Percentiles rank a stretch among this genome's conserved stretches.
Conservation (phyloP, 2,888 invertebrate species). For the Dynastes hyllus region DNA sequence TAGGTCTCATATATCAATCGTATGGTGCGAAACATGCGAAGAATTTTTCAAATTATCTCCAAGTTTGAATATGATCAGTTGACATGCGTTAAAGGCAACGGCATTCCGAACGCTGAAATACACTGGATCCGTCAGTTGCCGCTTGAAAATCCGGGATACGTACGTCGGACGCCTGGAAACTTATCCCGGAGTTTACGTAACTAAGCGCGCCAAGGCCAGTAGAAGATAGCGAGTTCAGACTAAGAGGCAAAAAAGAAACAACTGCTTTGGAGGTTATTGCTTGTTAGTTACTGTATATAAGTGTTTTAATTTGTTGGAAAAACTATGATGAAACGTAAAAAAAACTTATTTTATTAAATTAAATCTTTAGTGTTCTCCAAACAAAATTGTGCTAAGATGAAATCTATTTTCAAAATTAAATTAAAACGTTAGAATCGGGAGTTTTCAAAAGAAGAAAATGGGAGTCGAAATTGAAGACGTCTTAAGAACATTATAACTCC, state of each 20-base stretch:
- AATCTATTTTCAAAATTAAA: background rate
- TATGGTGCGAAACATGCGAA: background rate
- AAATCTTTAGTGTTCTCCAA: background rate
- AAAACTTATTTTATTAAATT: background rate
- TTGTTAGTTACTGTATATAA: background rate
- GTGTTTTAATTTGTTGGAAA: background rate
- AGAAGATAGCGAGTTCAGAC: background rate
- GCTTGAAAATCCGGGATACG: conserved; percentile 50
- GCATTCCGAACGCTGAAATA: conserved; percentile 55
- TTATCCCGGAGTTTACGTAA: conserved; percentile 44
- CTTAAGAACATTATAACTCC: conserved; percentile 30
- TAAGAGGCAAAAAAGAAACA: background rate
- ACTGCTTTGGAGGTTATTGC: background rate
- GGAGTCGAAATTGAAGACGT: background rate
- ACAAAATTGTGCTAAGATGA: background rate
- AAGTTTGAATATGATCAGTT: conserved; percentile 44
- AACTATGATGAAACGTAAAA: background rate
- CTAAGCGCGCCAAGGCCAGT: conserved; percentile 1
- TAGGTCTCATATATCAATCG: background rate
- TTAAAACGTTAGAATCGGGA: background rate
- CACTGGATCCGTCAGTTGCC: conserved; percentile 46
- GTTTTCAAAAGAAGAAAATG: background rate
- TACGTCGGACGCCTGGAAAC: conserved; percentile 29
- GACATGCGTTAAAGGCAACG: conserved; percentile 52
- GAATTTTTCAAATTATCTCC: conserved; percentile 11